phyloP scores from a whole-genome alignment of 2,113 vertebrate genomes.

The Elephas maximus region DNA sequence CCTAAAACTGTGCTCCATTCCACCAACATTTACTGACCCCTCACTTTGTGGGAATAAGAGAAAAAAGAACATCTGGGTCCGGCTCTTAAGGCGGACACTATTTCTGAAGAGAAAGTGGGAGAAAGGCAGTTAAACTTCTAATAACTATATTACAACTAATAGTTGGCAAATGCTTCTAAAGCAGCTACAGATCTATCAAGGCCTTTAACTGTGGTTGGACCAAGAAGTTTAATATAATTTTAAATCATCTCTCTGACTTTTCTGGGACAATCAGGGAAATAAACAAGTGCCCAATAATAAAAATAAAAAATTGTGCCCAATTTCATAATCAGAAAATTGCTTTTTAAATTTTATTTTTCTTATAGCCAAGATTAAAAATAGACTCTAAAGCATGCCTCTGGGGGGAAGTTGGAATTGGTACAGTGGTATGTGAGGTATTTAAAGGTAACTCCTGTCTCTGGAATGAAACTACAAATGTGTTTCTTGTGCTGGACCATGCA shows the following conservation, averaged over 20 bases:
- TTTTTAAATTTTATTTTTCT: slow-evolving; percentile 51
- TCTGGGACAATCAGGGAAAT: slow-evolving; percentile 45
- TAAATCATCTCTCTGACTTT: slow-evolving; percentile 13
- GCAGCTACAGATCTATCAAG: background rate
- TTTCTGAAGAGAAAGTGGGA: slow-evolving; percentile 41
- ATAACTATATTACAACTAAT: background rate
- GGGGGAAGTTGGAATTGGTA: background rate
- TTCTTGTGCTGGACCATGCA: background rate
- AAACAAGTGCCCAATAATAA: background rate
- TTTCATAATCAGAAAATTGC: slow-evolving; percentile 53
- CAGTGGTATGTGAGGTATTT: background rate
- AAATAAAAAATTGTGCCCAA: background rate
- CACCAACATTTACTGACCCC: background rate
- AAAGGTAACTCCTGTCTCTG: background rate
- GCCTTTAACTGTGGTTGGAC: slow-evolving; percentile 13
- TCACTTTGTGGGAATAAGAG: slow-evolving; percentile 21
- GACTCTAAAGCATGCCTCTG: background rate
- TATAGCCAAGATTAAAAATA: slow-evolving; percentile 34
- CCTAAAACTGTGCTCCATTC: background rate
- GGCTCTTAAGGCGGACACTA: background rate
- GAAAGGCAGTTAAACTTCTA: slow-evolving; percentile 30
- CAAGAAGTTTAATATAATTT: slow-evolving; percentile 45
- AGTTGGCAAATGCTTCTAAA: slow-evolving; percentile 40
- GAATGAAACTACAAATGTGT: slow-evolving; percentile 42
- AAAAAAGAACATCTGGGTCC: background rate